These are phyloP conservation scores for Spatula clypeata DNA, from an alignment of 2,797 vertebrate genomes.

Conservation along the genomic window DNA sequence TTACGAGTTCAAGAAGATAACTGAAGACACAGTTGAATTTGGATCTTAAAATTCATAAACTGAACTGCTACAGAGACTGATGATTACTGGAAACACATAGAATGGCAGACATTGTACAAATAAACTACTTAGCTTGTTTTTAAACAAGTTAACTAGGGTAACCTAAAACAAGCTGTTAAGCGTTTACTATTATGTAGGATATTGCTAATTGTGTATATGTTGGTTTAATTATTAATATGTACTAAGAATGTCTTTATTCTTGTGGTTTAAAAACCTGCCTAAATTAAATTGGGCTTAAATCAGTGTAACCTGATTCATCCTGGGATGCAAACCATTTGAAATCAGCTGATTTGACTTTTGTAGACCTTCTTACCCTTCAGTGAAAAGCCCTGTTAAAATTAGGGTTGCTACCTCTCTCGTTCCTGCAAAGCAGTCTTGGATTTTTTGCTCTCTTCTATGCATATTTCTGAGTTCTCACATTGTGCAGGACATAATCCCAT, in stretches of 20 bases:
- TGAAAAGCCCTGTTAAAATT: slow-evolving; percentile 83
- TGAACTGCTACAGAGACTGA: slow-evolving; percentile 56
- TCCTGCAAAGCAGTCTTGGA: slow-evolving; percentile 70
- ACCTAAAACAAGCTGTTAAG: slow-evolving; percentile 76
- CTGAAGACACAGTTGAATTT: slow-evolving; percentile 95
- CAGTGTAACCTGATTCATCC: slow-evolving; percentile 85
- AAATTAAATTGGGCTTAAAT: slow-evolving; percentile 89
- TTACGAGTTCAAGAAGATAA: slow-evolving; percentile 98
- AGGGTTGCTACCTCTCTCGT: slow-evolving; percentile 78
- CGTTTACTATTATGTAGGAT: slow-evolving; percentile 84
- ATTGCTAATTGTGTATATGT: slow-evolving; percentile 90
- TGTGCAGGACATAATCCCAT: slow-evolving; percentile 38
- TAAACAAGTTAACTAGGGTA: slow-evolving; percentile 75
- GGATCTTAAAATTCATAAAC: slow-evolving; percentile 89
- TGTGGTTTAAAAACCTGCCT: slow-evolving; percentile 88
- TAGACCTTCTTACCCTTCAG: slow-evolving; percentile 80
- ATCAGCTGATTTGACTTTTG: slow-evolving; percentile 85
- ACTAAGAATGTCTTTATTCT: slow-evolving; percentile 88
- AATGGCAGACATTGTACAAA: slow-evolving; percentile 70
- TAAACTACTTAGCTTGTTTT: slow-evolving; percentile 83
- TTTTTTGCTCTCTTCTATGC: slow-evolving; percentile 65
- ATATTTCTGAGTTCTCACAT: background rate
- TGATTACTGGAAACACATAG: slow-evolving; percentile 57
- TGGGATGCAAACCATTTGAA: slow-evolving; percentile 86
- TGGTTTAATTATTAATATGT: slow-evolving; percentile 89